phyloP scores from a whole-genome alignment of 1,140 invertebrate genomes.

The Apis mellifera region DNA sequence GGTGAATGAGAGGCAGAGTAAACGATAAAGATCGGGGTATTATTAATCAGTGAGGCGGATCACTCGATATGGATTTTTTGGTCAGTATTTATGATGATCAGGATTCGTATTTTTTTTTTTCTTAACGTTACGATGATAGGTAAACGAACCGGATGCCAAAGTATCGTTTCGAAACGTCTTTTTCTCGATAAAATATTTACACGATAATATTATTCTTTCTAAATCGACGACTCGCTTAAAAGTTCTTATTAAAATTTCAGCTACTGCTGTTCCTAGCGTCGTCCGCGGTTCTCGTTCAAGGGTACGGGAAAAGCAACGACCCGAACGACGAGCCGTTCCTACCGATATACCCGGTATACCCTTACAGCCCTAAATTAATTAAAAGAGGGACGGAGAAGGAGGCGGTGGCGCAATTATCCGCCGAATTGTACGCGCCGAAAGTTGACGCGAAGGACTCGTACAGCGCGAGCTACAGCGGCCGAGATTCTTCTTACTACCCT shows the following conservation, averaged over 20 bases:
- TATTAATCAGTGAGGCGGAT: not conserved
- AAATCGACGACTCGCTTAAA: not conserved
- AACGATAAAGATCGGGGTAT: not conserved
- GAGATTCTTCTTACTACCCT: slow-evolving; percentile 70
- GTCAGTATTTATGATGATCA: slow-evolving; percentile 59
- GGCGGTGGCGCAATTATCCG: slow-evolving; percentile 61
- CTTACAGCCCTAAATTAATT: slow-evolving; percentile 76
- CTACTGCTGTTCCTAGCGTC: slow-evolving; percentile 70
- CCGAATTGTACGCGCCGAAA: slow-evolving; percentile 73
- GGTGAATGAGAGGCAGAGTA: slow-evolving; percentile 21
- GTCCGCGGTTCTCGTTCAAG: slow-evolving; percentile 66
- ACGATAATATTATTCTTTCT: no score
- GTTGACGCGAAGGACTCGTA: slow-evolving; percentile 72
- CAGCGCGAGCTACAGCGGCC: slow-evolving; percentile 59
- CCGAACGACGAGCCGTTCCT: slow-evolving; percentile 77
- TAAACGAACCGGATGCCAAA: no score
- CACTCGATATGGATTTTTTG: slow-evolving; percentile 70
- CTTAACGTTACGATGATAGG: not conserved
- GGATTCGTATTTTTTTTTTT: no score
- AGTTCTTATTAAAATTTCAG: slow-evolving; percentile 53
- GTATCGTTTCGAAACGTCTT: no score
- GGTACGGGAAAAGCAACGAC: slow-evolving; percentile 59
- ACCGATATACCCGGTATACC: slow-evolving; percentile 76
- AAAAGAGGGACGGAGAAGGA: slow-evolving; percentile 74
- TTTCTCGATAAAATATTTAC: no score